Base-by-base conservation (phyloP, 1,140 invertebrate species). In the Diabrotica virgifera region DNA sequence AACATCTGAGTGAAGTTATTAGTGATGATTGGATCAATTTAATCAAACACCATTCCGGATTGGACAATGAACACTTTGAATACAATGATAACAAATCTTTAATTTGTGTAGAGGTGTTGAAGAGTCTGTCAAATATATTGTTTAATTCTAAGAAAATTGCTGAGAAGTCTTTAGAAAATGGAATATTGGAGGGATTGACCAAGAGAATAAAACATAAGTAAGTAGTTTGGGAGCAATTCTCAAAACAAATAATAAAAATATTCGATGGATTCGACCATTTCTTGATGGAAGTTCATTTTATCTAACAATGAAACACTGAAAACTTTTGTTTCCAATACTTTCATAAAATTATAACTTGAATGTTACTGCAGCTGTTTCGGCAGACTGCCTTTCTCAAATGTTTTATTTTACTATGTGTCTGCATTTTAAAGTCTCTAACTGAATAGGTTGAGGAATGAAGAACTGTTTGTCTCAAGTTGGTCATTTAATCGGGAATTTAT, bases 71-170 rank as follows among this genome's bases (percentile, higher is more conserved):
- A 66, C 54, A 72, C 14, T 80, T 80, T 65, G 75, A 80, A 64
- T 76, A 82, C 9, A 80, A 82, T 67, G 79, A 69, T 57, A 52
- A 70, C 10, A 68, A 66, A 68, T 67, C 84, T 82, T 40, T 76
- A 86, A 87, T 87, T 67, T 84, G 84, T 9, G 74, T 91, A 6
- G 94, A 96, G 80, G 88, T 92, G 0, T 78, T 93, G 54, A 98
- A 97, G 81, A 89, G 93, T 75, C 78, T 97, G 4, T 96, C 92
- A 75, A 98, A 98, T 80, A 79, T 97, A 52, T 82, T 95, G 54
- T 96, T 87, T 76, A 94, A 96, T 76, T 93, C 90, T 80, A 74
- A 79, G 55, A 84, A 85, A 53, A 87, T 89, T 0, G 87, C 90
- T 67, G 82, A 82, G 63, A 80, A 89, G 46, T 90, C 92, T 78